phyloP scores from a whole-genome alignment of 2,888 invertebrate species.

The Shargacucullia verbasci region DNA sequence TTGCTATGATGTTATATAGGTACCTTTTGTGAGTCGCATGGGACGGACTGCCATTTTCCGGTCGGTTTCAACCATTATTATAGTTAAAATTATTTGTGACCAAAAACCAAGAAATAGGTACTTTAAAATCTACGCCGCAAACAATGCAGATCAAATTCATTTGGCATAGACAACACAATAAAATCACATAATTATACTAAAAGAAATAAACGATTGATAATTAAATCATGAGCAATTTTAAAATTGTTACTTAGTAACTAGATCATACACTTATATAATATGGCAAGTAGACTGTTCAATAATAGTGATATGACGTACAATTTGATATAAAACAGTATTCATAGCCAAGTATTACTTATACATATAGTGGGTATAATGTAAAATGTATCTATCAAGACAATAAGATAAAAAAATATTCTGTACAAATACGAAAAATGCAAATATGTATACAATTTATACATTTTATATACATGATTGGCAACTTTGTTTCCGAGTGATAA shows the following conservation, averaged over 20 bases:
- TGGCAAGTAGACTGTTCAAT: conserved; percentile 56
- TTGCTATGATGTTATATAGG: conserved; percentile 8
- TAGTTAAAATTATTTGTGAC: background rate
- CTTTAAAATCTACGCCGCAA: conserved; percentile 5
- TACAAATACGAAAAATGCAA: conserved; percentile 62
- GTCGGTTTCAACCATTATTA: conserved; percentile 8
- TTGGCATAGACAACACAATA: conserved; percentile 22
- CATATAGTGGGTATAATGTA: conserved; percentile 40
- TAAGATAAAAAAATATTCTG: conserved; percentile 56
- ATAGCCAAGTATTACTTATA: conserved; percentile 55
- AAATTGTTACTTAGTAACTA: conserved; percentile 56
- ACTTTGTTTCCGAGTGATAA: conserved; percentile 62
- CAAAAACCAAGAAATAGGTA: conserved; percentile 21
- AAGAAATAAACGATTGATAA: conserved; percentile 17
- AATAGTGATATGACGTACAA: conserved; percentile 59
- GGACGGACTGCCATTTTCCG: conserved; percentile 34
- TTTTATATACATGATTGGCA: conserved; percentile 72
- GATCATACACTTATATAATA: conserved; percentile 48
- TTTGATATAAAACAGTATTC: conserved; percentile 51
- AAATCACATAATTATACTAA: conserved; percentile 16
- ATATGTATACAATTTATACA: conserved; percentile 61
- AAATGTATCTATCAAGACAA: conserved; percentile 46
- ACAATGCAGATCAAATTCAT: conserved; percentile 8
- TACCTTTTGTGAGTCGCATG: conserved; percentile 22
- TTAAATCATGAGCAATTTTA: conserved; percentile 45